phyloP scores from a whole-genome alignment of 1,140 invertebrate genomes.

The Tyrophagus putrescentiae region DNA sequence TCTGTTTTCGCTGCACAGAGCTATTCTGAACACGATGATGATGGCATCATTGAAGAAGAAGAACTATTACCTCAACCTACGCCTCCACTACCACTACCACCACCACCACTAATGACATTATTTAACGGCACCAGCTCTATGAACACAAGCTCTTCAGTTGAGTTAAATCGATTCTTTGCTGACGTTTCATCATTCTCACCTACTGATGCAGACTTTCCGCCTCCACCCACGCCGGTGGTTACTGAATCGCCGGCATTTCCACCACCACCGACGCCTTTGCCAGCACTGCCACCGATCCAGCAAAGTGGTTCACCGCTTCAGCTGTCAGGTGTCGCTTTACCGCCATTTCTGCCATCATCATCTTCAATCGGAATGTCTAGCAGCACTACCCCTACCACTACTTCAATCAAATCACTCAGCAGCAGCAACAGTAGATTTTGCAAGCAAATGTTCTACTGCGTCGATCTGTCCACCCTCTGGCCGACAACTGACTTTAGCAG shows the following conservation, averaged over 20 bases:
- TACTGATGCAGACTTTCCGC: slow-evolving; percentile 5
- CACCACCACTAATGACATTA: no score
- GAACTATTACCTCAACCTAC: background rate
- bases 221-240: background rate
- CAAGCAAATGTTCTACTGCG: background rate
- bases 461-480: slow-evolving; percentile 2
- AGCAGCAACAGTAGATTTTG: no score
- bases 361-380: no score
- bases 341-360: no score
- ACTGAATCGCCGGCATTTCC: background rate
- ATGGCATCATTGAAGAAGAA: background rate
- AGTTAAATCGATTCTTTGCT: background rate
- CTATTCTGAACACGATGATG: background rate
- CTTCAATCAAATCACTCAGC: no score
- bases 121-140: background rate
- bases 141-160: background rate
- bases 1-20: no score
- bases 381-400: no score
- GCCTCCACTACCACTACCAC: background rate
- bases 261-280: background rate
- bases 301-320: no score
- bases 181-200: background rate
- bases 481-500: background rate
- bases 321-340: no score
- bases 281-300: background rate